Conservation (phyloP, 2,797 vertebrate species). For the Zalophus californianus region DNA sequence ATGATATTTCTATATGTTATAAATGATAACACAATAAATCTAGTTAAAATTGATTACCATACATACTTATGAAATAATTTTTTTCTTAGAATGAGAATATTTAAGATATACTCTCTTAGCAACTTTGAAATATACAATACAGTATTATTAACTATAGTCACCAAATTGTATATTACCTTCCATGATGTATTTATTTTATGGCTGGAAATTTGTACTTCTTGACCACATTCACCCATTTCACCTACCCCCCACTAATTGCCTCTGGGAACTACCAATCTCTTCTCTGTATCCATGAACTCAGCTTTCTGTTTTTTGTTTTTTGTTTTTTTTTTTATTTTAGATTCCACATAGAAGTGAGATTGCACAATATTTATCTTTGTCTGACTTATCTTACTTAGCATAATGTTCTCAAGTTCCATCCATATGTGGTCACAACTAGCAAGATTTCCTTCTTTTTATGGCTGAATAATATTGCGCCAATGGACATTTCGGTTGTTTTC, state of each 20-base stretch:
- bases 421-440: neutral
- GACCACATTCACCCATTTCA: too few species aligned
- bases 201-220: too few species aligned
- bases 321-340: neutral
- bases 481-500: neutral
- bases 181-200: too few species aligned
- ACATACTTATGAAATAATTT: too few species aligned
- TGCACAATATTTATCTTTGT: neutral
- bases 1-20: too few species aligned
- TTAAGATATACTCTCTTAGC: too few species aligned
- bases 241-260: neutral
- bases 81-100: too few species aligned
- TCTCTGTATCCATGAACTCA: neutral
- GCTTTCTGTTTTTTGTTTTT: neutral
- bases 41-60: too few species aligned
- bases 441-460: neutral
- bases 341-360: neutral
- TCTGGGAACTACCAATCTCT: neutral
- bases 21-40: too few species aligned
- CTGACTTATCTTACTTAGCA: neutral
- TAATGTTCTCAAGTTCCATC: neutral
- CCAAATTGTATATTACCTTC: too few species aligned
- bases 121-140: too few species aligned
- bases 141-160: too few species aligned
- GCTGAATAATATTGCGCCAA: neutral